A percentile compares a stretch with the other conserved stretches of the same genome.
These are phyloP conservation scores for Ectemnius continuus DNA, from an alignment of 2,888 invertebrate species.

Conservation along the genomic window DNA sequence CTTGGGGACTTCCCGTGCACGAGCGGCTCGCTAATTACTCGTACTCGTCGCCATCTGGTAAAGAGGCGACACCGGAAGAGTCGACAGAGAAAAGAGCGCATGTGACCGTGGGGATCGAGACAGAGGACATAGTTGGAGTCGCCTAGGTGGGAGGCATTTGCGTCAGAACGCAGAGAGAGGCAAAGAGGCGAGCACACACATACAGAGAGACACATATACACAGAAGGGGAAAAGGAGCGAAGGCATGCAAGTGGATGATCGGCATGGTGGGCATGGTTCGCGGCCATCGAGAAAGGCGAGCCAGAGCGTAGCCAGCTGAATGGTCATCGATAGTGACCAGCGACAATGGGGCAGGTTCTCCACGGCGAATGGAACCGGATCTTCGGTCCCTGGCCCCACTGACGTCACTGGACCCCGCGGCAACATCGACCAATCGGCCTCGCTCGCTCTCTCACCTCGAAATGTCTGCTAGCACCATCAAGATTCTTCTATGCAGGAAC, in stretches of 20 bases:
- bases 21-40: constrained; percentile 52
- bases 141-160: constrained; percentile 46
- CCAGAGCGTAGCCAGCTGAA: not conserved
- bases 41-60: constrained; percentile 30
- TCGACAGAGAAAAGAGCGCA: constrained; percentile 29
- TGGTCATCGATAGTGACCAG: not conserved
- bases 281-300: constrained; percentile 60
- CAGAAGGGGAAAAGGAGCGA: constrained; percentile 18
- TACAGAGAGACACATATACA: not conserved
- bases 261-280: constrained; percentile 51
- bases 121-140: constrained; percentile 30
- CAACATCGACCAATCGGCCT: constrained; percentile 38
- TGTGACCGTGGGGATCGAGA: constrained; percentile 26
- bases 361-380: constrained; percentile 70
- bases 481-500: too few relatives aligned
- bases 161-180: constrained; percentile 27
- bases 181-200: too few relatives aligned
- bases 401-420: constrained; percentile 60
- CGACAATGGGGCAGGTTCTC: constrained; percentile 59
- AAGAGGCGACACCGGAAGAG: constrained; percentile 31
- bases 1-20: constrained; percentile 57
- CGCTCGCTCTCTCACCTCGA: constrained; percentile 54
- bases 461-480: constrained; percentile 54
- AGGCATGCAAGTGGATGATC: constrained; percentile 50
- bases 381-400: constrained; percentile 71